Base-by-base conservation (phyloP, 1,140 invertebrate species). In the Cyclina sinensis region DNA sequence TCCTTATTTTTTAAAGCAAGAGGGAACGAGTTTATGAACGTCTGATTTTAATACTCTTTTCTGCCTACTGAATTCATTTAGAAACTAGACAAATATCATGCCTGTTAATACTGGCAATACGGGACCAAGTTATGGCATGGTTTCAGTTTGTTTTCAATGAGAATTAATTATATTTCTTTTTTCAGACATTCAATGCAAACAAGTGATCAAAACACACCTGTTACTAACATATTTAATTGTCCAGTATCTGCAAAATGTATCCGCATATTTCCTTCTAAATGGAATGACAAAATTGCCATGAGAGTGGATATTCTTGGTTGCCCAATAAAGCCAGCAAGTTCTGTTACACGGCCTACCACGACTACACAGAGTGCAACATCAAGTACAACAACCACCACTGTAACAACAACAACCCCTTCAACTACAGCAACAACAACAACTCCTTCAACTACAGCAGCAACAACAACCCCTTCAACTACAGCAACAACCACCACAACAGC, bases 161-260 rank as follows among this genome's bases (percentile, higher is more conserved):
- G n/a, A n/a, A n/a, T n/a, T n/a, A n/a, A n/a, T n/a, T n/a, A n/a
- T n/a, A n/a, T n/a, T n/a, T n/a, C n/a, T 5, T 43, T 18, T 74
- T 78, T 48, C 74, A 88, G 85, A 79, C 70, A 37, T 79, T 79
- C 39, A 37, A 62, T 46, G 76, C 59, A 14, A 80, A 87, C 76
- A 27, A n/a, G 27, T 46, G 57, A 87, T 62, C 70, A 80, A 54
- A 24, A 79, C 30, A 87, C 39, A 21, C 32, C 37, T 24, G 54
- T 87, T 1, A 65, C 37, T 39, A 79, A 80, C 18, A 51, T 68
- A 12, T 87, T 80, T 18, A 46, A 54, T 18, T 87, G 74, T 51
- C 62, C 62, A 14, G 37, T 70, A 21, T 54, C 74, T 43, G 76
- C 76, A n/a, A 79, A 80, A 80, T 87, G 76, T 70, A 80, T 87